These are phyloP conservation scores for Orchesellides sinensis DNA, from an alignment of 2,888 invertebrate species.

Conservation along the genomic window DNA sequence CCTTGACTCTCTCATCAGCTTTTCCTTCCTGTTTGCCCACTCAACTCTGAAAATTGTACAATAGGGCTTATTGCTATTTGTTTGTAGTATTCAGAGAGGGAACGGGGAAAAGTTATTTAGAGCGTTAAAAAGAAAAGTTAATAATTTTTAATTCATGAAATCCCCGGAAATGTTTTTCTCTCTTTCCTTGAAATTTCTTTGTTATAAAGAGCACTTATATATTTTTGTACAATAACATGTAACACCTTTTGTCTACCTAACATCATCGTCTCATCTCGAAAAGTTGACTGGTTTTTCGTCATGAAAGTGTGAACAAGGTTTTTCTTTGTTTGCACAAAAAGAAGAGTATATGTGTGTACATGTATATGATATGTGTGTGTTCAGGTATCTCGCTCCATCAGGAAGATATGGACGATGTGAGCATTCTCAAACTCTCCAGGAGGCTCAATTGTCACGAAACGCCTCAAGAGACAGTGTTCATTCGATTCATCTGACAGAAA, in stretches of 20 bases:
- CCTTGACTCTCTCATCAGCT: slow-evolving; percentile 2
- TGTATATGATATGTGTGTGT: slow-evolving; percentile 31
- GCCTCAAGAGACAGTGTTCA: slow-evolving; percentile 88
- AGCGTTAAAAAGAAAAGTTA: not conserved
- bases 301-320: no score
- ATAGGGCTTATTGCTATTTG: no score
- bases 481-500: slow-evolving; percentile 80
- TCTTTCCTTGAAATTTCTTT: no score
- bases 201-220: no score
- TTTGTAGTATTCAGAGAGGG: no score
- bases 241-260: no score
- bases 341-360: not conserved
- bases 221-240: no score
- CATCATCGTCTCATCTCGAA: no score
- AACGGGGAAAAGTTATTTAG: not conserved
- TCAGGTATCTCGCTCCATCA: slow-evolving; percentile 62
- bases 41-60: no score
- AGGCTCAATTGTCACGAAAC: slow-evolving; percentile 83
- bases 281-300: no score
- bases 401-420: slow-evolving; percentile 56
- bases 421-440: slow-evolving; percentile 62
- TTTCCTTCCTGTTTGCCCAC: no score
- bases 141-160: not conserved
- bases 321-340: not conserved
- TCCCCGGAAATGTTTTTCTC: no score